phyloP scores from a whole-genome alignment of 2,888 invertebrate genomes.

The Macrosoma leucophasiata region DNA sequence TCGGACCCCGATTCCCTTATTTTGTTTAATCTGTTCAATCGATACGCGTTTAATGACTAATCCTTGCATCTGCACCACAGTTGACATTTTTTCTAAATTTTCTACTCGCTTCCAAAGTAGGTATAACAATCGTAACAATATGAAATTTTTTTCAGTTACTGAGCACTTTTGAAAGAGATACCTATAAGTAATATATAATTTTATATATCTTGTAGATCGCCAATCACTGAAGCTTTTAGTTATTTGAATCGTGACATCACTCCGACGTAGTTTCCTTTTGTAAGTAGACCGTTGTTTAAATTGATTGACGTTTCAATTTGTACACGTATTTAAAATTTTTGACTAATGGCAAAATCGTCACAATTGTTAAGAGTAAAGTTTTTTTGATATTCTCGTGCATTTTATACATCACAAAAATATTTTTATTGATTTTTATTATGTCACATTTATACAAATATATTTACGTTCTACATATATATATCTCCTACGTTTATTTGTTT shows the following conservation, averaged over 20 bases:
- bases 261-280: conserved; percentile 39
- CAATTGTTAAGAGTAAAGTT: conserved; percentile 69
- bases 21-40: too few species aligned
- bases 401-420: conserved; percentile 40
- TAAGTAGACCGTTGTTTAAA: conserved; percentile 38
- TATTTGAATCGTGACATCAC: conserved; percentile 28
- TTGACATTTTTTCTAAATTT: conserved; percentile 47
- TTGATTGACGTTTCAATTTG: conserved; percentile 28
- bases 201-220: conserved; percentile 26
- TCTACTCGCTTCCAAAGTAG: conserved; percentile 30
- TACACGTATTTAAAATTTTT: conserved; percentile 48
- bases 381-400: conserved; percentile 41
- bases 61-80: conserved; percentile 52
- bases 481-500: conserved; percentile 39
- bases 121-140: conserved; percentile 26
- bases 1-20: too few species aligned
- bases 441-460: conserved; percentile 33
- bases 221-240: conserved; percentile 26
- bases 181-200: conserved; percentile 12
- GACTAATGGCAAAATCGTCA: conserved; percentile 72
- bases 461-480: conserved; percentile 32
- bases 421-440: conserved; percentile 25
- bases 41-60: conserved; percentile 35
- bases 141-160: too few species aligned
- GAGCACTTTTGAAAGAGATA: conserved; percentile 14